These are phyloP conservation scores for Anarhynchus alexandrinus DNA, from an alignment of 2,113 vertebrate species.

Conservation along the genomic window DNA sequence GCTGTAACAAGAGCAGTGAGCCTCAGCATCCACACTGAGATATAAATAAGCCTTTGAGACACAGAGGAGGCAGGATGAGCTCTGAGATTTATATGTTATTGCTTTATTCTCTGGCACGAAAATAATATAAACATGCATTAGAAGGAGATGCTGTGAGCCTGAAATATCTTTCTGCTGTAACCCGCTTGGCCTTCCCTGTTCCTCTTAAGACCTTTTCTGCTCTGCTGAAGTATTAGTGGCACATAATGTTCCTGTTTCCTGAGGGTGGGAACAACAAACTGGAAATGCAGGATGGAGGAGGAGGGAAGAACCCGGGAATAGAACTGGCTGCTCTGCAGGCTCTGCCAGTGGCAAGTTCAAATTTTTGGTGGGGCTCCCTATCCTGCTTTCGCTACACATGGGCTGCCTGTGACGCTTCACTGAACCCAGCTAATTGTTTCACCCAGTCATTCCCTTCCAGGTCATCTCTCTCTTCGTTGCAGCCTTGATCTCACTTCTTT, in stretches of 20 bases:
- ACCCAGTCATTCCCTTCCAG: not conserved
- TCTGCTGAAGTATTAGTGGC: conserved; percentile 10
- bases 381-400: not conserved
- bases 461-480: not conserved
- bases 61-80: not conserved
- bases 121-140: not conserved
- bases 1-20: not conserved
- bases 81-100: conserved; percentile 21
- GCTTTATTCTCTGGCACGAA: not conserved
- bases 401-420: not conserved
- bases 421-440: not conserved
- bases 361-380: not conserved
- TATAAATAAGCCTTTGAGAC: conserved; percentile 28
- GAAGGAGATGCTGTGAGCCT: not conserved
- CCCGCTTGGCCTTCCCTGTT: not conserved
- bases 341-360: conserved; percentile 17
- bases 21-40: not conserved
- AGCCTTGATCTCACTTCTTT: not conserved
- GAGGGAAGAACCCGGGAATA: not conserved
- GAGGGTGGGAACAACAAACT: conserved; percentile 1
- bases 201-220: conserved; percentile 7
- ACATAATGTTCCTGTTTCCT: conserved; percentile 19
- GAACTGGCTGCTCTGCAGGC: not conserved
- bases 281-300: conserved; percentile 42
- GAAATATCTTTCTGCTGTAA: conserved; percentile 23